These are phyloP conservation scores for Pachyrhynchus sulphureomaculatus DNA, from an alignment of 1,140 invertebrate species.

Conservation along the genomic window DNA sequence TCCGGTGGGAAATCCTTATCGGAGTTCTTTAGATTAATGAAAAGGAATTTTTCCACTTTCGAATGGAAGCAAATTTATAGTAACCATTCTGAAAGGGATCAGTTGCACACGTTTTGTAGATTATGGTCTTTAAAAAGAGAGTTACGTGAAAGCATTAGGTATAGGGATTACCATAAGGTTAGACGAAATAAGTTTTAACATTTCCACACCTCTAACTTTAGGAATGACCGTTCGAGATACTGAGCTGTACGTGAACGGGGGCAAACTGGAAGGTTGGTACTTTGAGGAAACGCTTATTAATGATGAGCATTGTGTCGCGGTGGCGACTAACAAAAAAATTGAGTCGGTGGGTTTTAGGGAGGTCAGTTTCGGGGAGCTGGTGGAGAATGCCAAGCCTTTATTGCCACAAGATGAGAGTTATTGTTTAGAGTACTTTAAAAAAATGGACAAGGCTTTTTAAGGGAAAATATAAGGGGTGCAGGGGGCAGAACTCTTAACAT, in stretches of 20 bases:
- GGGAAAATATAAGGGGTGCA: too few species aligned
- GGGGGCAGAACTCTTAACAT: too few species aligned
- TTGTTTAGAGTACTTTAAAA: conserved; percentile 48
- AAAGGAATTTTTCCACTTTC: conserved; percentile 70
- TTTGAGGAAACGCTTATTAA: conserved; percentile 90
- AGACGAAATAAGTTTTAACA: conserved; percentile 71
- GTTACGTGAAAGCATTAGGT: conserved; percentile 89
- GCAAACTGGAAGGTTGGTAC: conserved; percentile 65
- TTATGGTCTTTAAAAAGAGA: conserved; percentile 93
- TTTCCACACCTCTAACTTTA: conserved; percentile 56
- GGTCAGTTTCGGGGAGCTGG: conserved; percentile 58
- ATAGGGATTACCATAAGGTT: conserved; percentile 81
- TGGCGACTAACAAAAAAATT: conserved; percentile 59
- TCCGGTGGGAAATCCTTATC: conserved; percentile 61
- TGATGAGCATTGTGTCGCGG: conserved; percentile 75
- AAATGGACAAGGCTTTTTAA: conserved; percentile 36
- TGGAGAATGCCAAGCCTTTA: conserved; percentile 57
- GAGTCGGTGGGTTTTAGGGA: conserved; percentile 50
- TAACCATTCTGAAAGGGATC: conserved; percentile 54
- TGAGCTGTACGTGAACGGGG: conserved; percentile 63
- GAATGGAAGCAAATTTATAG: conserved; percentile 79
- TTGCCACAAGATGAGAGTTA: conserved; percentile 58
- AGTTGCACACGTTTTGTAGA: conserved; percentile 77
- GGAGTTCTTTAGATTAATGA: conserved; percentile 88
- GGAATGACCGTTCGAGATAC: conserved; percentile 65